Conservation (phyloP, 2,797 vertebrate genomes). For the Sebastes vulpes region DNA sequence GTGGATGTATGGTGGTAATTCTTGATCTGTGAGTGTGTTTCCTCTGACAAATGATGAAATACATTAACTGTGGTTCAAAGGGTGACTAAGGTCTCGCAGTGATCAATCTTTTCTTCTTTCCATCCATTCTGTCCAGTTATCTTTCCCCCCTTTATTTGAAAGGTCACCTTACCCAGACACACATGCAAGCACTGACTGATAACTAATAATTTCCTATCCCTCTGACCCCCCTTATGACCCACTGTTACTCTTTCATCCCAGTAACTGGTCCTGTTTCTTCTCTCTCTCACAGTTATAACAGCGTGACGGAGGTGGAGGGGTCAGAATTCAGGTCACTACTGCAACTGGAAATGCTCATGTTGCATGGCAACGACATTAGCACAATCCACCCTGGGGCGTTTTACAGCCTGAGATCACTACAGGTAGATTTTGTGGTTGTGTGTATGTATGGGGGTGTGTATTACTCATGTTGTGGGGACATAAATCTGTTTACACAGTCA, state of each 20-base stretch:
- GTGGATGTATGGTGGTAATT: neutral
- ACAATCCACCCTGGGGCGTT: conserved; percentile 82
- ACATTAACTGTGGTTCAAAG: conserved; percentile 15
- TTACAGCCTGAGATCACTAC: conserved; percentile 84
- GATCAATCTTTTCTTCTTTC: conserved; percentile 4
- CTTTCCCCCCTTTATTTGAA: conserved; percentile 1
- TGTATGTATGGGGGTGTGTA: neutral
- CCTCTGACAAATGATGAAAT: neutral
- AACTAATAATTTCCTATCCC: neutral
- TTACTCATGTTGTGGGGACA: neutral
- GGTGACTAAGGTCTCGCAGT: conserved; percentile 15
- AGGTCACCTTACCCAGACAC: neutral
- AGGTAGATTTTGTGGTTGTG: conserved; percentile 73
- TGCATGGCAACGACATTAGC: conserved; percentile 88
- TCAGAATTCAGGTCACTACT: conserved; percentile 82
- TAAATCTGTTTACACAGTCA: too few species aligned
- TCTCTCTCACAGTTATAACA: conserved; percentile 85
- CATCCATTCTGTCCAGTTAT: conserved; percentile 13
- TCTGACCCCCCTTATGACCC: neutral
- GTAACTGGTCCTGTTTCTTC: conserved; percentile 24
- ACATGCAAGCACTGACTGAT: neutral
- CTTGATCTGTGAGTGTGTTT: neutral
- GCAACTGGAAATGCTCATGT: conserved; percentile 88
- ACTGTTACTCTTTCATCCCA: neutral
- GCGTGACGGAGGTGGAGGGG: conserved; percentile 81